Conservation (phyloP, 2,113 vertebrate species). For the Varanus salvator region DNA sequence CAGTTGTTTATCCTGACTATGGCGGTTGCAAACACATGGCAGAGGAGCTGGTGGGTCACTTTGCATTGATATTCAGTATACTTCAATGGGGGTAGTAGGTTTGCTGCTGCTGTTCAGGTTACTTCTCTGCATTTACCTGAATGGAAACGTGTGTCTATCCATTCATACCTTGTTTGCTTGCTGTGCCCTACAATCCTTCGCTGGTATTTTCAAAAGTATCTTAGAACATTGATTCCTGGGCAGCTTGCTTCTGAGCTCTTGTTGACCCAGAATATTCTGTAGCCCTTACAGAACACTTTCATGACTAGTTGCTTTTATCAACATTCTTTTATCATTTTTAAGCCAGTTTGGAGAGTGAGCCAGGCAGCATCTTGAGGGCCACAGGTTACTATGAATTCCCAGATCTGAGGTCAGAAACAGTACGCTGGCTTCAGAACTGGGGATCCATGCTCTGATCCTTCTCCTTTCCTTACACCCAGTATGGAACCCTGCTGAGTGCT, state of each 20-base stretch:
- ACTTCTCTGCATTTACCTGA: background rate
- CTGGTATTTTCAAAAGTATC: background rate
- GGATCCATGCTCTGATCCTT: too few species aligned
- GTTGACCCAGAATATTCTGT: too few species aligned
- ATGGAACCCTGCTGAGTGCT: too few species aligned
- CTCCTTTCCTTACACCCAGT: too few species aligned
- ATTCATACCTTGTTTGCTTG: background rate
- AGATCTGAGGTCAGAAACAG: too few species aligned
- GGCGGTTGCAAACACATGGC: constrained; percentile 85
- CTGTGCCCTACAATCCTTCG: background rate
- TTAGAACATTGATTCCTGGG: background rate
- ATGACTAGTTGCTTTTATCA: too few species aligned
- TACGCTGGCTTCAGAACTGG: too few species aligned
- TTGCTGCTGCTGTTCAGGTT: background rate
- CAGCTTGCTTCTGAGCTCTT: background rate
- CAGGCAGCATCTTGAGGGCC: too few species aligned
- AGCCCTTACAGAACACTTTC: background rate
- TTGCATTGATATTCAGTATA: background rate
- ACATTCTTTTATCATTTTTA: background rate
- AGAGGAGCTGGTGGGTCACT: constrained; percentile 78
- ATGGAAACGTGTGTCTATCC: background rate
- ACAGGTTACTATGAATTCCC: too few species aligned
- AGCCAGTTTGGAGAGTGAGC: too few species aligned
- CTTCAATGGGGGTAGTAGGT: background rate
- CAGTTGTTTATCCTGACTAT: constrained; percentile 66